Conservation (phyloP, 23 tunicate genomes). For the Trididemnum nubilum region DNA sequence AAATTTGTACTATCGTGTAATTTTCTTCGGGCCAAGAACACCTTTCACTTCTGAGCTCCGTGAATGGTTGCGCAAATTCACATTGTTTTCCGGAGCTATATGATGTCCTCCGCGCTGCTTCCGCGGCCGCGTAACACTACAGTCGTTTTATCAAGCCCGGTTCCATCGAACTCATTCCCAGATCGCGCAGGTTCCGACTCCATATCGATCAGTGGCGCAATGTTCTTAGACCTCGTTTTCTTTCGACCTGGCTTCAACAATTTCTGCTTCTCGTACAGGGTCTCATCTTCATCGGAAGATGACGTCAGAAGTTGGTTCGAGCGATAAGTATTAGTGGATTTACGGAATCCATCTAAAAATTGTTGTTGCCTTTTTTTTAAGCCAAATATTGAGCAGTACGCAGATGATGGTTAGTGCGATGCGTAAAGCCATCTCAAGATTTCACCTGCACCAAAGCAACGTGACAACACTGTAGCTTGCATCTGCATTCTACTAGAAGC, state of each 20-base stretch:
- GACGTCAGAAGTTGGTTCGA: conserved; percentile 66
- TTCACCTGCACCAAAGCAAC: no score
- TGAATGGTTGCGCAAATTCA: no score
- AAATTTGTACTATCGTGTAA: no score
- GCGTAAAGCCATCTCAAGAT: no score
- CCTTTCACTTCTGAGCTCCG: no score
- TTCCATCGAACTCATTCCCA: conserved; percentile 8
- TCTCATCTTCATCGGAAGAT: conserved; percentile 32
- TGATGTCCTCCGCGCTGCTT: conserved; percentile 1
- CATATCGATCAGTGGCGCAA: background rate
- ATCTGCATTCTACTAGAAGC: no score
- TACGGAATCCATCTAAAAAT: conserved; percentile 33
- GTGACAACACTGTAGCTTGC: no score
- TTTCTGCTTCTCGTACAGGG: conserved; percentile 23
- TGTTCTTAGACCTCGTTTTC: background rate
- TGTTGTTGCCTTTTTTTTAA: no score
- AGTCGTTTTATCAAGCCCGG: background rate
- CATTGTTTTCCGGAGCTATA: no score
- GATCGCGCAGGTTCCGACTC: background rate
- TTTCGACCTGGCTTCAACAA: background rate
- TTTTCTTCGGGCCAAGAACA: no score
- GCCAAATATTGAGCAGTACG: no score
- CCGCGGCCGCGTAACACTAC: background rate
- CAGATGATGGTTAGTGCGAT: no score
- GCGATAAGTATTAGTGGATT: conserved; percentile 4